These are phyloP conservation scores for Aleiodes leptofemur DNA, from an alignment of 2,888 invertebrate genomes.

Conservation along the genomic window DNA sequence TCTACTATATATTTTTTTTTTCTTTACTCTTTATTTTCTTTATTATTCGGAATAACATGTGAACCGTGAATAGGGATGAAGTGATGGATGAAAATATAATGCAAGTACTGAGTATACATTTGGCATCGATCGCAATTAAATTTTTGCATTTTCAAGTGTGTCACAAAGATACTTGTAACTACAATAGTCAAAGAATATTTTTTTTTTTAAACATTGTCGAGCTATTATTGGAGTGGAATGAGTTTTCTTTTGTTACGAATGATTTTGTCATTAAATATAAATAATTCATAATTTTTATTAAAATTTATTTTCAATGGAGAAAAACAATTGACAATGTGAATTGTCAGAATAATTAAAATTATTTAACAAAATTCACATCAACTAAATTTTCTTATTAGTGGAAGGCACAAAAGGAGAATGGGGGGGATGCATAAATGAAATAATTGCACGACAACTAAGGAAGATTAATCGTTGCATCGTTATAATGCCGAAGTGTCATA, in stretches of 20 bases:
- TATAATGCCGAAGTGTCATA: conserved; percentile 51
- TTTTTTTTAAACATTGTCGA: neutral
- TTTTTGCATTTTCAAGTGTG: conserved; percentile 30
- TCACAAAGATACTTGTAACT: conserved; percentile 25
- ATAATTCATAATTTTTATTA: too few relatives aligned
- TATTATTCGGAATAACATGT: neutral
- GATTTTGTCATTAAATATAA: too few relatives aligned
- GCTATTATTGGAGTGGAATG: conserved; percentile 21
- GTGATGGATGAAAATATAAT: conserved; percentile 41
- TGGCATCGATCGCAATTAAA: conserved; percentile 44
- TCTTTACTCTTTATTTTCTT: conserved; percentile 32
- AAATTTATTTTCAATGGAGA: too few relatives aligned
- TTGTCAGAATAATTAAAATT: neutral
- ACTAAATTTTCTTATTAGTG: neutral
- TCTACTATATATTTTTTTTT: conserved; percentile 23
- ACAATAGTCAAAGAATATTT: conserved; percentile 35
- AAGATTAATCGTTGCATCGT: conserved; percentile 46
- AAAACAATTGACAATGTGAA: too few relatives aligned
- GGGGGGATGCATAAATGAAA: conserved; percentile 28
- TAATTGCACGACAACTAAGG: conserved; percentile 41
- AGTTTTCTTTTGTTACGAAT: conserved; percentile 5
- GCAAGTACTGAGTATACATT: conserved; percentile 32
- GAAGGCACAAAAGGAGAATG: neutral
- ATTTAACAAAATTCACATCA: neutral
- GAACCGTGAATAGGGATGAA: conserved; percentile 35